Base-by-base conservation (phyloP, 2,888 invertebrate species). In the Octodonta nipae region DNA sequence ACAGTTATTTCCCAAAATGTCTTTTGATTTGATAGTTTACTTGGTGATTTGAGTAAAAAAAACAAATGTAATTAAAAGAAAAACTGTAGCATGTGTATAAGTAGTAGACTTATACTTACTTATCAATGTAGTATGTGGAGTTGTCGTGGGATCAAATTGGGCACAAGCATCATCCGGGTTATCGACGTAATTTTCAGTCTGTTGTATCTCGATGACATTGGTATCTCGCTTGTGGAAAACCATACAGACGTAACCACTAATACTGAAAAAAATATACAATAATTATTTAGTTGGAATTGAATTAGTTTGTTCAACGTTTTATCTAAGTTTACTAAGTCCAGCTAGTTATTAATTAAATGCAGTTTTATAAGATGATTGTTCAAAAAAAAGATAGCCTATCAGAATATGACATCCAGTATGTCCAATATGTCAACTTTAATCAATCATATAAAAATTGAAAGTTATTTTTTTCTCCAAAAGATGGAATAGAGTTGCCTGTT, bases 161-260 rank as follows among this genome's bases (percentile, higher is more conserved):
- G 65, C 57, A 59, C 80, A 81, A 0, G 79, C 80, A 48, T 78
- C 78, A 37, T 76, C 73, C 2, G 79, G 70, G 37, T 68, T 64
- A 42, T 70, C 71, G 47, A 65, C 64, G 20, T 68, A 63, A 1
- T 48, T 48, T 32, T 58, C 60, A 32, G 77, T 75, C 50, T 75
- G 73, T 51, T 78, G 78, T 37, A 82, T 65, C 60, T 83, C 82
- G 45, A 85, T 73, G 15, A 84, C 78, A 48, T 73, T 71, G 30
- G 69, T 66, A 40, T 75, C 78, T 32, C 84, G 70, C 31, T 73
- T 74, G 57, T 76, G 71, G 57, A 83, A 75, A 46, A 72, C 69
- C 66, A 84, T 75, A 56, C 85, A 86, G 17, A 79, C 73, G 58
- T 81, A 82, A 3, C 83, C 82, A 15, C 79, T 82, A 51, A 80